Evolutionary conservation across 2,113 vertebrate species (phyloP).

Genomic region (Sorex fumeus): DNA sequence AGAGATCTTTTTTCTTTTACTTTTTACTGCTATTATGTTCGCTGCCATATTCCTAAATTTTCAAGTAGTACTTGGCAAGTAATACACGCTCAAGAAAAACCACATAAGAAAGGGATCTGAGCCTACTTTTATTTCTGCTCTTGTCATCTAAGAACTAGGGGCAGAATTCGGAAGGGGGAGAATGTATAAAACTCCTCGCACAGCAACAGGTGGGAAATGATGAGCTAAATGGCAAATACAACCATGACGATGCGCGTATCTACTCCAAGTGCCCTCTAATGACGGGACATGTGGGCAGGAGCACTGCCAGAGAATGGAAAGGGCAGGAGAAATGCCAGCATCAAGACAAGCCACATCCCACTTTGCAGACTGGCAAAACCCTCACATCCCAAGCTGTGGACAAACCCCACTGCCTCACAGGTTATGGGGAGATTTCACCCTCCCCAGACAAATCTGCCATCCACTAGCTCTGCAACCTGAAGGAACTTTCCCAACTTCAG

Average conservation of each 20-base stretch:
- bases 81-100: background rate
- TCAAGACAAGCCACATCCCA: accelerated
- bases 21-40: background rate
- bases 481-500: background rate
- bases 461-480: background rate
- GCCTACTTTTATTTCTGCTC: background rate
- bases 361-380: background rate
- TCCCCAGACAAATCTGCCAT: background rate
- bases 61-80: background rate
- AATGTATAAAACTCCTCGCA: background rate
- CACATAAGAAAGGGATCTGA: background rate
- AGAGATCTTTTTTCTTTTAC: background rate
- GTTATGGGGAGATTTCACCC: background rate
- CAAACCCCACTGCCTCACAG: background rate
- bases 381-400: accelerated
- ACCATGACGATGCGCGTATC: accelerated
- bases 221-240: accelerated
- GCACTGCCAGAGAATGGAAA: accelerated
- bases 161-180: background rate
- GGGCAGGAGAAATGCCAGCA: background rate
- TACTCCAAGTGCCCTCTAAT: background rate
- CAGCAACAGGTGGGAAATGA: background rate
- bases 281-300: accelerated
- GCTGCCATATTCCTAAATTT: background rate
- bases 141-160: too few relatives aligned